A percentile compares a stretch with the other conserved stretches of the same genome.
Evolutionary conservation across 2,888 invertebrate genomes (phyloP).

Genomic region (Hemistola chrysoprasaria): DNA sequence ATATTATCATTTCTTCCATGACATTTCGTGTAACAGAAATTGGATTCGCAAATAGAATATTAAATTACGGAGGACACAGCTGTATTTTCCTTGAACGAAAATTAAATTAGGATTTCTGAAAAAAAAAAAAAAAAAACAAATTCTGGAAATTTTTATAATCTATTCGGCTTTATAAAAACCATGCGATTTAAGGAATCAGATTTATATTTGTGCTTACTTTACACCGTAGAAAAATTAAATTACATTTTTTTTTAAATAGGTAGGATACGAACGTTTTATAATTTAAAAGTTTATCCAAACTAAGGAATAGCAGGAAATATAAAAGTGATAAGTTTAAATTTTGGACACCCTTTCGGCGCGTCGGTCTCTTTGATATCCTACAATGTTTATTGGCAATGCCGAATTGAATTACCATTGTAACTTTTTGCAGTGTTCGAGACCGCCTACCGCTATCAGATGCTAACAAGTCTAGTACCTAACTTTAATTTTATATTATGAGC

Average conservation of each 20-base stretch:
- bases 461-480: constrained; percentile 19
- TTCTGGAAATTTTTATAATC: too few relatives aligned
- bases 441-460: constrained; percentile 33
- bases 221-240: too few relatives aligned
- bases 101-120: too few relatives aligned
- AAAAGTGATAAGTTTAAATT: too few relatives aligned
- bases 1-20: constrained; percentile 33
- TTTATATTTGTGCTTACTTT: too few relatives aligned
- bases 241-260: too few relatives aligned
- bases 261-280: too few relatives aligned
- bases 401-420: constrained; percentile 51
- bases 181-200: too few relatives aligned
- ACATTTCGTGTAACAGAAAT: constrained; percentile 59
- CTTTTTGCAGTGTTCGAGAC: constrained; percentile 47
- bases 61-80: neutral
- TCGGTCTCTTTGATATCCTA: constrained; percentile 8
- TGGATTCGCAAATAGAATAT: constrained; percentile 38
- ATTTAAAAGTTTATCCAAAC: too few relatives aligned
- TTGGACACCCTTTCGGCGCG: neutral
- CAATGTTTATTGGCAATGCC: constrained; percentile 5
- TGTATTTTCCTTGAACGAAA: constrained; percentile 1
- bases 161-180: too few relatives aligned
- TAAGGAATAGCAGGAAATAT: too few relatives aligned
- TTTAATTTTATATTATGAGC: constrained; percentile 33
- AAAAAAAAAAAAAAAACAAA: too few relatives aligned